These are phyloP conservation scores for Protosalanx chinensis DNA, from an alignment of 2,797 vertebrate genomes.

Conservation along the genomic window DNA sequence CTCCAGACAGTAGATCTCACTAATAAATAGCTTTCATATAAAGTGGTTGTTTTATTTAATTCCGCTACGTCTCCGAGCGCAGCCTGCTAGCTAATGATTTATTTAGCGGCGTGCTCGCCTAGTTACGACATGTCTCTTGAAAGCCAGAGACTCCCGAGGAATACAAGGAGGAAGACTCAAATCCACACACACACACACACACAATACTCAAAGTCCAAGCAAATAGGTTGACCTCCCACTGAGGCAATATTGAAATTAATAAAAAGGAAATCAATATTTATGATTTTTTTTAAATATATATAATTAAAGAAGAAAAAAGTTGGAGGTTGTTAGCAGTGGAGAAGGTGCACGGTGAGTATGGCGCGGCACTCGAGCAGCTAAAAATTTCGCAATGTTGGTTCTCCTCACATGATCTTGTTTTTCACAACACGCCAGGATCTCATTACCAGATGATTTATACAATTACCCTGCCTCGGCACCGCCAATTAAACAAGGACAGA, in stretches of 20 bases:
- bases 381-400: conserved; percentile 65
- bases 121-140: conserved; percentile 51
- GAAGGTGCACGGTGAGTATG: conserved; percentile 14
- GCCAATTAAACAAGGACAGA: conserved; percentile 88
- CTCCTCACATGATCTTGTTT: conserved; percentile 80
- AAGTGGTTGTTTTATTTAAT: conserved; percentile 64
- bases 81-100: conserved; percentile 65
- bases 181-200: neutral
- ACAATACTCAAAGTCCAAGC: conserved; percentile 21
- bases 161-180: conserved; percentile 30
- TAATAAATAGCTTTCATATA: conserved; percentile 65
- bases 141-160: conserved; percentile 37
- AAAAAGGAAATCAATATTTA: neutral
- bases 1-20: conserved; percentile 49
- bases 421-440: conserved; percentile 84
- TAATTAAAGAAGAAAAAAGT: conserved; percentile 3
- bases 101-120: conserved; percentile 59
- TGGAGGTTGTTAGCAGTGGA: neutral
- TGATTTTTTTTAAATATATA: no score
- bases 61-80: conserved; percentile 46
- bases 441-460: conserved; percentile 87
- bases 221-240: conserved; percentile 24
- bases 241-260: conserved; percentile 24
- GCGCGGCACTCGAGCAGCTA: conserved; percentile 26
- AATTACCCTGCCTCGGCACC: conserved; percentile 79